Percentiles rank a stretch among this genome's conserved stretches.
These are phyloP conservation scores for Ichneumoninae sp. DNA, from an alignment of 2,888 invertebrate species.

Conservation along the genomic window DNA sequence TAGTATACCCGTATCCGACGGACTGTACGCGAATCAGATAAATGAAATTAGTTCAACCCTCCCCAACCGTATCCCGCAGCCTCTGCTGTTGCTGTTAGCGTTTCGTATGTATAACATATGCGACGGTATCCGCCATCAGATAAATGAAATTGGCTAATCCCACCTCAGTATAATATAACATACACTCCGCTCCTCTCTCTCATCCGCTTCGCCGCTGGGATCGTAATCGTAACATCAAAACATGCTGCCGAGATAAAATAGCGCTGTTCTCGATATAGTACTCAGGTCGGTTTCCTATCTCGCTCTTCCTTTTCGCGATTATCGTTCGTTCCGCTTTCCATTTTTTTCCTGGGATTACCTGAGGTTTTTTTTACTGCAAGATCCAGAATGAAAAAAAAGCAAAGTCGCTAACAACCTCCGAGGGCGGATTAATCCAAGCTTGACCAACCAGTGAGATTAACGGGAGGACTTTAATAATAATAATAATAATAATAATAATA, in stretches of 20 bases:
- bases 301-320: not conserved
- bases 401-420: not conserved
- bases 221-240: constrained; percentile 52
- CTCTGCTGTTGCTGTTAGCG: constrained; percentile 31
- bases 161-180: constrained; percentile 40
- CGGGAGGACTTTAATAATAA: not conserved
- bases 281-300: not conserved
- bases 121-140: constrained; percentile 42
- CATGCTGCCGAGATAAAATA: constrained; percentile 35
- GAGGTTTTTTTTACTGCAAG: not conserved
- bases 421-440: not conserved
- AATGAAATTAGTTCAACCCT: constrained; percentile 63
- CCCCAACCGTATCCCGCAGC: constrained; percentile 7
- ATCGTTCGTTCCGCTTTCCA: not conserved
- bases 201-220: not conserved
- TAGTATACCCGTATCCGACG: constrained; percentile 43
- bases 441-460: not conserved
- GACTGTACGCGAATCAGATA: constrained; percentile 57
- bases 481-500: not conserved
- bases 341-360: not conserved
- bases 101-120: constrained; percentile 15
- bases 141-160: constrained; percentile 63
- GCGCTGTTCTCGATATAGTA: not conserved
- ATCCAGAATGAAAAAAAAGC: constrained; percentile 15
- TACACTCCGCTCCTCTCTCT: not conserved